phyloP scores from a whole-genome alignment of 2,113 vertebrate genomes.

The Stegostoma tigrinum region DNA sequence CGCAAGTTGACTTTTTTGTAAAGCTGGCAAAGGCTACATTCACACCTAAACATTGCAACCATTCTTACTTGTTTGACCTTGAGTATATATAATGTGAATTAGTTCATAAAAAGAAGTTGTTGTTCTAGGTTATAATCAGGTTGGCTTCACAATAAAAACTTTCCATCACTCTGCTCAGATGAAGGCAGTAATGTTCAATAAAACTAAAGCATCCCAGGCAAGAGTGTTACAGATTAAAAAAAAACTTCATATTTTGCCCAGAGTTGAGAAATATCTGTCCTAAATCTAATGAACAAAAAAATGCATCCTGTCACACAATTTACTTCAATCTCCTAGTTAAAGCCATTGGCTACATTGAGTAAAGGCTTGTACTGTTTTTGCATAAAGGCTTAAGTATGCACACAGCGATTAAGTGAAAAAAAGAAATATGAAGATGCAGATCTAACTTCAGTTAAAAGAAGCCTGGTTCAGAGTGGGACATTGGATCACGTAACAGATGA shows the following conservation, averaged over 20 bases:
- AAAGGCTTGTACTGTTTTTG: neutral
- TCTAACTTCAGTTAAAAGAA: neutral
- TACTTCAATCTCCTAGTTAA: neutral
- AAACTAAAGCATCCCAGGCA: neutral
- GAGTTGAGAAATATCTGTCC: neutral
- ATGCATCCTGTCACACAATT: neutral
- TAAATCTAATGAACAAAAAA: neutral
- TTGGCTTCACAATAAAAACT: neutral
- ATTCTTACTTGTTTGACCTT: neutral
- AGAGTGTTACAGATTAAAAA: neutral
- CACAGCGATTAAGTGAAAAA: neutral
- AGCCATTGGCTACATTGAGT: neutral
- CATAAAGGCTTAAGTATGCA: neutral
- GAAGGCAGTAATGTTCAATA: neutral
- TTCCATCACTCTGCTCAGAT: neutral
- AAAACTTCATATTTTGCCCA: neutral
- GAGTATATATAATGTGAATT: neutral
- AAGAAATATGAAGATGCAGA: neutral
- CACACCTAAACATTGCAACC: neutral
- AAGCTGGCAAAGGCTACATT: neutral
- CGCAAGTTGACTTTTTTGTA: neutral
- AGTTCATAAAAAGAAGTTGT: neutral
- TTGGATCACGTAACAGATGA: neutral
- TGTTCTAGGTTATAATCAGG: neutral
- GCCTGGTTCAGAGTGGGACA: neutral